Percentiles rank a stretch among this genome's conserved stretches.
Evolutionary conservation across 2,113 vertebrate genomes (phyloP).

Genomic region (Alligator mississippiensis): DNA sequence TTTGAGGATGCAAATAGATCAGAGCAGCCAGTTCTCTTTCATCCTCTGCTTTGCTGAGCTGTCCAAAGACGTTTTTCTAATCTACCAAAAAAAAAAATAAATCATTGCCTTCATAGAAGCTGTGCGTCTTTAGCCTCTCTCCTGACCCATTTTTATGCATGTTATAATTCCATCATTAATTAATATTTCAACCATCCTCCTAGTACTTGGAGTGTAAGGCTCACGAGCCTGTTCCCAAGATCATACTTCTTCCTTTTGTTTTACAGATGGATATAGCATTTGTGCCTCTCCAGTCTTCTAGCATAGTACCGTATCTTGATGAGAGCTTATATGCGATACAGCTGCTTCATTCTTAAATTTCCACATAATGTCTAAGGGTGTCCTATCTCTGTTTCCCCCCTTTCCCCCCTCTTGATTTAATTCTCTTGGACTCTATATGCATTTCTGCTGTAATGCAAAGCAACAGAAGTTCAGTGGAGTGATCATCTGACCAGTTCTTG

Average conservation of each 20-base stretch:
- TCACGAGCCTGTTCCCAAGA: slow-evolving; percentile 42
- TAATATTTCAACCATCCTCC: slow-evolving; percentile 63
- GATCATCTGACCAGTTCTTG: background rate
- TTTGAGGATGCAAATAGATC: slow-evolving; percentile 75
- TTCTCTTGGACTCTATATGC: background rate
- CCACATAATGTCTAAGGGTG: background rate
- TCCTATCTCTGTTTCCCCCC: background rate
- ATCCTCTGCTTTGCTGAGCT: slow-evolving; percentile 63
- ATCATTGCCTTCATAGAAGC: slow-evolving; percentile 58
- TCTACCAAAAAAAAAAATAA: slow-evolving; percentile 37
- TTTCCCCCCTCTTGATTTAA: background rate
- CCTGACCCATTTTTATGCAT: slow-evolving; percentile 64
- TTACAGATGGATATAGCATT: background rate
- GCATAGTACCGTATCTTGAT: slow-evolving; percentile 7
- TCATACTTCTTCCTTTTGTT: slow-evolving; percentile 8
- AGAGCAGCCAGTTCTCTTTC: slow-evolving; percentile 73
- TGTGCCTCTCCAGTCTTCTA: slow-evolving; percentile 42
- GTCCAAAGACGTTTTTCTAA: slow-evolving; percentile 68
- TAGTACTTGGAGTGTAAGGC: slow-evolving; percentile 46
- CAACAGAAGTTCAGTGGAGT: background rate
- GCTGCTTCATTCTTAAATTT: background rate
- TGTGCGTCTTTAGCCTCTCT: slow-evolving; percentile 64
- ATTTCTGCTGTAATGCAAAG: background rate
- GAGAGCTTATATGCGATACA: background rate
- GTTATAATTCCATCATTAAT: slow-evolving; percentile 72